Evolutionary conservation across 2,888 invertebrate species (phyloP), one percentile per base, ranked within the genome.

Genomic region (Dasypolia templi): DNA sequence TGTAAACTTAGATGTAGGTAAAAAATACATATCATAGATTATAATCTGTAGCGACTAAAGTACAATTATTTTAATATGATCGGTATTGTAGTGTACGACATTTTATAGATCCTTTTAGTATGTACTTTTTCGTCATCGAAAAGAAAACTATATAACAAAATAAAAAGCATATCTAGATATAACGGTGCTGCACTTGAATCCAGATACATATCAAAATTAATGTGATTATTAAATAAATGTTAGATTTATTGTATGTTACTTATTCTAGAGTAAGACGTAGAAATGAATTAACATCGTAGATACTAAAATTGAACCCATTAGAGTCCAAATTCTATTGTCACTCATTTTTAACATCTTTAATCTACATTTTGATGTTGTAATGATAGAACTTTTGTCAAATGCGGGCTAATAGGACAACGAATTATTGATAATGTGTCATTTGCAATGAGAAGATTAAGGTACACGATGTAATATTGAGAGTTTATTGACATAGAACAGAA

Each of bases 21-120:
- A 89, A 77, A 84, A 89, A 93, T 90, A 94, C 93, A 94, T 93
- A 94, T 94, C 94, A 92, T 94, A 95, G 93, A 89, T 91, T 91
- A 89, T 92, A 92, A 93, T 89, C 91, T 85, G 92, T 95, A 95
- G 94, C 88, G 87, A 85, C 93, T 95, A 94, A 94, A 94, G 92
- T 94, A 94, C 91, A 94, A 95, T 94, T 95, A 96, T 95, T 95
- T 95, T 95, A 96, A 93, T 96, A 95, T 94, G 92, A 93, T 94
- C 92, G 93, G 90, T 95, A 95, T 95, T 95, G 92, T 95, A 95
- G 94, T 90, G 90, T 93, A 92, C 79, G 79, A 92, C 92, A 92
- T 93, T 95, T 94, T 94, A 92, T 93, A 94, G 92, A 89, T 86
- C 91, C 91, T 91, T 92, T 92, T 93, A 93, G 92, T 73, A 86